Evolutionary conservation across 2,888 invertebrate species (phyloP), one percentile per base, ranked within the genome.

Genomic region (Griposia aprilina): DNA sequence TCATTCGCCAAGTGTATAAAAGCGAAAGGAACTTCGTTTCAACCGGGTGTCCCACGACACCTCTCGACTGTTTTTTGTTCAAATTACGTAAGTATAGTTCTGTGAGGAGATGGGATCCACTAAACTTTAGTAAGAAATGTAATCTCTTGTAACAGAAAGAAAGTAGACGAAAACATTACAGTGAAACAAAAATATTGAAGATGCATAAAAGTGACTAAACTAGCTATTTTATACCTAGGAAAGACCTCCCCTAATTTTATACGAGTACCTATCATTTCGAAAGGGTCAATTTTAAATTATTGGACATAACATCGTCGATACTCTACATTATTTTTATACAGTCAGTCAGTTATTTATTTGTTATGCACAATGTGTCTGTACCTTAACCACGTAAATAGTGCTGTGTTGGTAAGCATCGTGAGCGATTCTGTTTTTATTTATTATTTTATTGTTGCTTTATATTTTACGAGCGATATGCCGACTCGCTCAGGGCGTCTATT

Each of bases 351-450:
- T 8, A n/a, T 67, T 62, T 81, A 26, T 48, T 48, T n/a, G 15
- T 20, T 36, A 59, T 72, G 50, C 65, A 63, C 41, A 67, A 62
- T 67, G 67, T 75, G 72, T 66, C 36, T 26, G 17, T 13, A 45
- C 71, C 76, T 90, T 93, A 93, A 92, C 91, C 90, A 88, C 92
- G 92, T 91, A 93, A 94, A 94, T 91, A 93, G 88, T 90, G 87
- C 74, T 83, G 75, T 83, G 87, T 89, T 90, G 93, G 92, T 91
- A 92, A 82, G 93, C 90, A 89, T 96, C 93, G 93, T 95, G 95
- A 94, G 87, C 92, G 88, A 94, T 95, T 95, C 82, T 60, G 87
- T 90, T 93, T 91, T 92, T 91, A 66, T 81, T 79, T 72, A 76
- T 71, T 66, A 72, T 76, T 60, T 75, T 83, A 86, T 84, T 84